A percentile compares a stretch with the other conserved stretches of the same genome.
Conservation (phyloP, 2,888 invertebrate species). For the Apotomis betuletana region DNA sequence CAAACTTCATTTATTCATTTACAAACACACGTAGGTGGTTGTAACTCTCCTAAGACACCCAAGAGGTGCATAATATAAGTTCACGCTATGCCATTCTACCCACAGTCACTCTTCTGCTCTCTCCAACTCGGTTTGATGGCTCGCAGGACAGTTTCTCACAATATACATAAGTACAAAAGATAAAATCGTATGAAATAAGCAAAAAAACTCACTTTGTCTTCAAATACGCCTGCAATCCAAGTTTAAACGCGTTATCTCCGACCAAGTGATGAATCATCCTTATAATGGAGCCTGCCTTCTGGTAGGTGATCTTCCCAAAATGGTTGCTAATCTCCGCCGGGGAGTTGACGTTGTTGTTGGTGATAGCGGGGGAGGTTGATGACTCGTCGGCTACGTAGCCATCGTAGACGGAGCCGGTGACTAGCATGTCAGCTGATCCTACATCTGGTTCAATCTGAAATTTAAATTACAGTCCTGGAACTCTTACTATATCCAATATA, state of each 20-base stretch:
- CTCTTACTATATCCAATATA: too few species aligned
- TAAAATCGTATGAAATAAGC: background rate
- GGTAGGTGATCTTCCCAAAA: constrained; percentile 87
- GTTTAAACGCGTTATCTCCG: constrained; percentile 64
- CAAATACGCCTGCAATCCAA: constrained; percentile 68
- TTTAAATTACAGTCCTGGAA: background rate
- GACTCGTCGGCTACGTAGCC: constrained; percentile 85
- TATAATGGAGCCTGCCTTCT: constrained; percentile 84
- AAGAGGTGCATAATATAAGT: too few species aligned
- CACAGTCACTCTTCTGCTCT: too few species aligned
- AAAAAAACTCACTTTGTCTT: constrained; percentile 73
- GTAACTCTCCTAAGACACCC: too few species aligned
- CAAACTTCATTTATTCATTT: too few species aligned
- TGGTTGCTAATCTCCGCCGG: constrained; percentile 85
- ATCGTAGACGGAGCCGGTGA: constrained; percentile 85
- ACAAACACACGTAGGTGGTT: too few species aligned
- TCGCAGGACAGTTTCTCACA: too few species aligned
- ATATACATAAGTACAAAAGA: too few species aligned
- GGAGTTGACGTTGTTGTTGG: constrained; percentile 80
- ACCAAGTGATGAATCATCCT: constrained; percentile 78
- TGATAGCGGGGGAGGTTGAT: constrained; percentile 80
- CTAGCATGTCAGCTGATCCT: constrained; percentile 85
- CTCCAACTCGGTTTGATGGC: too few species aligned
- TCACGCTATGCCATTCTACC: too few species aligned
- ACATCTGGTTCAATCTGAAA: constrained; percentile 84